Evolutionary conservation across 2,797 vertebrate genomes (phyloP).

Genomic region (Pseudochirops cupreus): DNA sequence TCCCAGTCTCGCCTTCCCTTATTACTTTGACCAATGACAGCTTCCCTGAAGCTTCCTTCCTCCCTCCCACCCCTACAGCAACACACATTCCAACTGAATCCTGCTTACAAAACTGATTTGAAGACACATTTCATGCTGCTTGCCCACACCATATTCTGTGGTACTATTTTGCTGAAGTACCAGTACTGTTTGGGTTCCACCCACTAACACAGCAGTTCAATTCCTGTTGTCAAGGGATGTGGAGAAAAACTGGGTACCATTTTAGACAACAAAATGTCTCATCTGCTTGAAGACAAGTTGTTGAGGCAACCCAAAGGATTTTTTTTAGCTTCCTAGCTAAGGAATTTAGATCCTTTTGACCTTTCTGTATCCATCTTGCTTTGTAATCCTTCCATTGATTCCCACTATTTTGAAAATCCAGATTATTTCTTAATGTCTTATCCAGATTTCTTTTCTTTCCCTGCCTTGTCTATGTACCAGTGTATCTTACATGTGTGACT

Average conservation of each 20-base stretch:
- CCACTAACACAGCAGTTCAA: not conserved
- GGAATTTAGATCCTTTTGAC: not conserved
- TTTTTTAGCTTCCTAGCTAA: not conserved
- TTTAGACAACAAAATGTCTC: not conserved
- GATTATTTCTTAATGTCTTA: not conserved
- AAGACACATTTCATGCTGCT: not conserved
- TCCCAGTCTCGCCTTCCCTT: not conserved
- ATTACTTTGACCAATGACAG: not conserved
- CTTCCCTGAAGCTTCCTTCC: not conserved
- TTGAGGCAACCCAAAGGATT: not conserved
- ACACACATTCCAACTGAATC: not conserved
- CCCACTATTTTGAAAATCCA: slow-evolving; percentile 18
- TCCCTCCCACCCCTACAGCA: not conserved
- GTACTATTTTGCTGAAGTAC: not conserved
- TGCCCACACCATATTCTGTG: not conserved
- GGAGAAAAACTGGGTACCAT: not conserved
- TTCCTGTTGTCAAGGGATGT: slow-evolving; percentile 1
- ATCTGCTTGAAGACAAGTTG: not conserved
- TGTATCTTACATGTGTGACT: not conserved
- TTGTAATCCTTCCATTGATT: not conserved
- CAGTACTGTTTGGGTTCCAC: not conserved
- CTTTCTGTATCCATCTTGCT: not conserved
- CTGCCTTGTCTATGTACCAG: slow-evolving; percentile 9
- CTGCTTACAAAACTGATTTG: not conserved
- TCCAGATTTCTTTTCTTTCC: not conserved